phyloP scores from a whole-genome alignment of 1,140 invertebrate genomes.

The Panonychus citri region DNA sequence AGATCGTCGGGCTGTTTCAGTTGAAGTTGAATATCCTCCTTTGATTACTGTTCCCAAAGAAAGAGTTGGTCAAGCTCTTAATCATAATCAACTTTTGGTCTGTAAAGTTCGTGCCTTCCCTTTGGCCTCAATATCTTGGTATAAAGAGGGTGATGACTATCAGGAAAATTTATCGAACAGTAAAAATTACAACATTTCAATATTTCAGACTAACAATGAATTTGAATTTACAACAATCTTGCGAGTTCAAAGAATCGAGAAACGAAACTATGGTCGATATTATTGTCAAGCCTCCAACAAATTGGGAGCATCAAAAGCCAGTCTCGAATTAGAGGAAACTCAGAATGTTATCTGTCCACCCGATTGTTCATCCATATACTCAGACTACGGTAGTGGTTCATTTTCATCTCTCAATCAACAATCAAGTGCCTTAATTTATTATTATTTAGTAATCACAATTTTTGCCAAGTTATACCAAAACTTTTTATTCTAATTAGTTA shows the following conservation, averaged over 20 bases:
- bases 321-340: constrained; percentile 53
- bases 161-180: constrained; percentile 47
- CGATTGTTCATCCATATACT: constrained; percentile 38
- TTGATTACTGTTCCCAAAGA: constrained; percentile 45
- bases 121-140: constrained; percentile 65
- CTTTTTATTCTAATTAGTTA: too few relatives aligned
- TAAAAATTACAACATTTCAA: constrained; percentile 62
- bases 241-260: constrained; percentile 66
- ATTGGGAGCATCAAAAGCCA: constrained; percentile 45
- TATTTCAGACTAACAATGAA: constrained; percentile 72
- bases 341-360: constrained; percentile 73
- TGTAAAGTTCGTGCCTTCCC: constrained; percentile 79
- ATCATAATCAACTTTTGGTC: constrained; percentile 75
- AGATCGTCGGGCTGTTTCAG: constrained; percentile 57
- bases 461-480: too few relatives aligned
- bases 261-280: constrained; percentile 63
- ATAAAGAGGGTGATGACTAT: constrained; percentile 41
- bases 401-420: too few relatives aligned
- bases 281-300: constrained; percentile 67
- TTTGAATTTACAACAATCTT: constrained; percentile 59
- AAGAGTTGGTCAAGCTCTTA: constrained; percentile 55
- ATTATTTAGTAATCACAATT: too few relatives aligned
- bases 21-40: constrained; percentile 58
- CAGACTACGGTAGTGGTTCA: neutral
- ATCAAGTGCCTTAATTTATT: too few relatives aligned